phyloP scores from a whole-genome alignment of 2,113 vertebrate species.

The Cavia porcellus region DNA sequence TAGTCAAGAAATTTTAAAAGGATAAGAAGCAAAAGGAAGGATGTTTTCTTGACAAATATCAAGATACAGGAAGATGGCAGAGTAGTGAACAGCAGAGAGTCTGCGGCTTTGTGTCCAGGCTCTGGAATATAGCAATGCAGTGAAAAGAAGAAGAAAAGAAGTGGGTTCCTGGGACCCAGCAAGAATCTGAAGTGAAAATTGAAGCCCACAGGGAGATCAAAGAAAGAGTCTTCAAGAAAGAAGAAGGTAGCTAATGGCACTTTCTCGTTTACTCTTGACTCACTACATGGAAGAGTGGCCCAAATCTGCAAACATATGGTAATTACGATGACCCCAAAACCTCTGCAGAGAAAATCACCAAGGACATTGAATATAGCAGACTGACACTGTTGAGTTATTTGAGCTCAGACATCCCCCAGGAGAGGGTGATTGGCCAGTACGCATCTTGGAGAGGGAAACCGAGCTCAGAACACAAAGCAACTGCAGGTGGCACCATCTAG shows the following conservation, averaged over 20 bases:
- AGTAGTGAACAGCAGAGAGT: not conserved
- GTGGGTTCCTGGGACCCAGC: not conserved
- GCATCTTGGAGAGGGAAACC: not conserved
- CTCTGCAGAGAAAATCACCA: not conserved
- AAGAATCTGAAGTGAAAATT: not conserved
- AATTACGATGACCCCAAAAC: not conserved
- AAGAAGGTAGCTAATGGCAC: not conserved
- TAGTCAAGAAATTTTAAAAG: conserved; percentile 28
- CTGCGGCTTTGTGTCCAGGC: not conserved
- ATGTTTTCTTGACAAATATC: not conserved
- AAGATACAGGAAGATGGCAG: not conserved
- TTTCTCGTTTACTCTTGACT: not conserved
- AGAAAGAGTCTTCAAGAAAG: not conserved
- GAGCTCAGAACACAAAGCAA: not conserved
- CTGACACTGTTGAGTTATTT: not conserved
- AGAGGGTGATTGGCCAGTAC: not conserved
- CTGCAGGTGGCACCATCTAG: not conserved
- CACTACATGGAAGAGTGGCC: not conserved
- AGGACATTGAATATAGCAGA: not conserved
- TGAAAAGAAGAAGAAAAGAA: not conserved
- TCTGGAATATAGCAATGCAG: not conserved
- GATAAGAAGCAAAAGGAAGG: not conserved
- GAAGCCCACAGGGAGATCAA: not conserved
- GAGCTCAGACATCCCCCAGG: not conserved
- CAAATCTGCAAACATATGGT: not conserved